These are phyloP conservation scores for Pantala flavescens DNA, from an alignment of 1,140 invertebrate species.

Conservation along the genomic window DNA sequence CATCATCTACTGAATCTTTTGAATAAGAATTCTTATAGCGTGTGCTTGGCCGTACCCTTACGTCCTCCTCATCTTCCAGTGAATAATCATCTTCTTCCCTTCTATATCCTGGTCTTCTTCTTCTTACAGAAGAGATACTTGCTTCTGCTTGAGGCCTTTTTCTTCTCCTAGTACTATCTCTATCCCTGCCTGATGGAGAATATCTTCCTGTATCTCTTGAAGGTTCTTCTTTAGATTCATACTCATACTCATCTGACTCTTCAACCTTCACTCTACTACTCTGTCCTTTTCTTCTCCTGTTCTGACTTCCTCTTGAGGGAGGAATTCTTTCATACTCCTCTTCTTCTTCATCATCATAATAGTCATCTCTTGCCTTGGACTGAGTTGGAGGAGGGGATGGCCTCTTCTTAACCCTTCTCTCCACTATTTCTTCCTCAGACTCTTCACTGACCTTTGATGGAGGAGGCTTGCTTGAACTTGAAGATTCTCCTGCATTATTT, in stretches of 20 bases:
- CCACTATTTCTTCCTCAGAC: slow-evolving; percentile 28
- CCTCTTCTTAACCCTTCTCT: slow-evolving; percentile 17
- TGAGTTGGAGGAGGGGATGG: slow-evolving; percentile 17
- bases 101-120: not conserved
- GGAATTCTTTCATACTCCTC: not conserved
- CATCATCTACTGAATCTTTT: not conserved
- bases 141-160: not conserved
- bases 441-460: slow-evolving; percentile 23
- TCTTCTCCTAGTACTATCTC: slow-evolving; percentile 20
- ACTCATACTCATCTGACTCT: slow-evolving; percentile 18
- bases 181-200: not conserved
- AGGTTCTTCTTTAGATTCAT: slow-evolving; percentile 15
- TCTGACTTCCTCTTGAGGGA: not conserved
- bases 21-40: not conserved
- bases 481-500: slow-evolving; percentile 29
- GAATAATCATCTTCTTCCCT: slow-evolving; percentile 9
- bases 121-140: not conserved
- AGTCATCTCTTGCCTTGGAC: slow-evolving; percentile 24
- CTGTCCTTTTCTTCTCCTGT: not conserved
- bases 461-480: slow-evolving; percentile 25
- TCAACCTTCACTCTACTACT: slow-evolving; percentile 13
- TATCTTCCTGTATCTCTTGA: not conserved
- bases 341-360: slow-evolving; percentile 23
- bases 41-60: not conserved
- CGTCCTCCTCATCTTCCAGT: not conserved